Percentiles rank a stretch among this genome's conserved stretches.
Evolutionary conservation across 2,113 vertebrate species (phyloP).

Genomic region (Naja naja): DNA sequence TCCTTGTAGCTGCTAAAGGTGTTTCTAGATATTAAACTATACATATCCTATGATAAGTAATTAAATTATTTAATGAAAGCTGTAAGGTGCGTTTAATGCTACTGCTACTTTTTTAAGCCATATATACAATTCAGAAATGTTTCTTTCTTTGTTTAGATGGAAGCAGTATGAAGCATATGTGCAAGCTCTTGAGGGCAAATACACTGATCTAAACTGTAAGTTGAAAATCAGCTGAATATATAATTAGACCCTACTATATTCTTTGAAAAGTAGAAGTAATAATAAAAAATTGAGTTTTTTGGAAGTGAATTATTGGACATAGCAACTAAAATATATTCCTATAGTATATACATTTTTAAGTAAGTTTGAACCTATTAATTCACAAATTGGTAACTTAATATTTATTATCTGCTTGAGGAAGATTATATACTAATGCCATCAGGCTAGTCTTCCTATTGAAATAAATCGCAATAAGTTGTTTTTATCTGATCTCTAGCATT

Average conservation of each 20-base stretch:
- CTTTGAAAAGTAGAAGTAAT: neutral
- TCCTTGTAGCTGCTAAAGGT: neutral
- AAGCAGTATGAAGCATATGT: constrained; percentile 97
- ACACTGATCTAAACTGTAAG: constrained; percentile 96
- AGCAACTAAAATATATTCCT: neutral
- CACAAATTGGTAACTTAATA: neutral
- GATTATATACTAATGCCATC: neutral
- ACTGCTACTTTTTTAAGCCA: neutral
- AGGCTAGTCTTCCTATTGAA: neutral
- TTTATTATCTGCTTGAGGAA: neutral
- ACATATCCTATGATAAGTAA: neutral
- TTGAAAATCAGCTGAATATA: neutral
- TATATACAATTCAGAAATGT: constrained; percentile 21
- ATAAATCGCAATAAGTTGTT: neutral
- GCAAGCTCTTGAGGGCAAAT: constrained; percentile 97
- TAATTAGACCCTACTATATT: neutral
- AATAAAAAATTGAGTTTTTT: neutral
- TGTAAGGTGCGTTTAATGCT: neutral
- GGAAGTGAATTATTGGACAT: neutral
- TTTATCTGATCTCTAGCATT: neutral
- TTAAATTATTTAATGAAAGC: neutral
- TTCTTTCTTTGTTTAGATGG: constrained; percentile 78
- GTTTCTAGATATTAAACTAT: neutral
- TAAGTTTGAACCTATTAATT: neutral
- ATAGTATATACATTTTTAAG: neutral